Base-by-base conservation (phyloP, 2,113 vertebrate genomes). In the Rhinolophus ferrumequinum region DNA sequence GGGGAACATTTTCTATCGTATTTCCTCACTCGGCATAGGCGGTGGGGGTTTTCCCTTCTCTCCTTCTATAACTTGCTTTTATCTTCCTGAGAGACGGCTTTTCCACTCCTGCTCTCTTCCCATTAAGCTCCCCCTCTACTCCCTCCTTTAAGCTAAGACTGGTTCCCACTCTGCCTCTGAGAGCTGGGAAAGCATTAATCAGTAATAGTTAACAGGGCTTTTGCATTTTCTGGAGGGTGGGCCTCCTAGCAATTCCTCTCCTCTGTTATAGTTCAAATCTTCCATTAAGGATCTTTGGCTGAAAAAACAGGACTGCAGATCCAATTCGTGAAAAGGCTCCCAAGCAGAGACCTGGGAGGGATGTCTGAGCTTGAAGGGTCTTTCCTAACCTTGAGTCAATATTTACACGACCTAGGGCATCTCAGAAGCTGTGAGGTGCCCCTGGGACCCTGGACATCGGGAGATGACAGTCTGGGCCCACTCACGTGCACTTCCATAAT, bases 1-100 rank as follows among this genome's bases (percentile, higher is more conserved):
- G 54, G 93, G 95, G 80, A 93, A 75, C 64, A 33, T 80, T 88
- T 94, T 94, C 93, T 66, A 56, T 72, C 79, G 8, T 64, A 26
- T 75, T 56, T 95, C 96, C 95, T 86, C 16, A 11, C 0, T 87
- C 81, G 58, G 92, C 54, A 5, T 9, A 44, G 91, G 56, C 75
- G 24, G n/a, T 69, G 70, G 62, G 86, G 91, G 95, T 84, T 0
- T 50, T 38, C 47, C 54, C 30, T 52, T 3, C 88, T 35, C 3
- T 86, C 73, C 54, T 19, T 66, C 77, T n/a, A 44, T 5, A 12
- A 5, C 69, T 28, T 44, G 54, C 76, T 50, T 47, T 38, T 44
- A 18, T 28, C 62, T 44, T 64, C 6, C 54, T 1, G 26, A 8
- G 4, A 24, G 35, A 26, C 28, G 54, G 18, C 50, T 44, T 56